phyloP scores from a whole-genome alignment of 2,888 invertebrate species.

The Chaetogeoica ovagalla region DNA sequence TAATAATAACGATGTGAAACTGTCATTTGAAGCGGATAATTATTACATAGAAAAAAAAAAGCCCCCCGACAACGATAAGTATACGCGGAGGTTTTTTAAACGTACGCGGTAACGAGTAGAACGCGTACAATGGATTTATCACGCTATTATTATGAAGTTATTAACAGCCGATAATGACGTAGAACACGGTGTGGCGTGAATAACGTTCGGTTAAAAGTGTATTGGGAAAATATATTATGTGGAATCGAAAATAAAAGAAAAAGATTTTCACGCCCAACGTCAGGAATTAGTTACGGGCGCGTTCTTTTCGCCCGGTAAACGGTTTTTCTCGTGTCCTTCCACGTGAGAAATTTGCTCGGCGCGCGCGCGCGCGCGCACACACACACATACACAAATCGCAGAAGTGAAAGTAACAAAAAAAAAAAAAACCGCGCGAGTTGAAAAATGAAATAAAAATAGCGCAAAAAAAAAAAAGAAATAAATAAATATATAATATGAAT shows the following conservation, averaged over 20 bases:
- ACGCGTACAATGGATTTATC: too few species aligned
- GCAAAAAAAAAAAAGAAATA: neutral
- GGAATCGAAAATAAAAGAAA: neutral
- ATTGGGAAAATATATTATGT: neutral
- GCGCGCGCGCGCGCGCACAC: too few species aligned
- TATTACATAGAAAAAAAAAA: too few species aligned
- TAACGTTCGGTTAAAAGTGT: too few species aligned
- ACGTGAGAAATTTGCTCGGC: too few species aligned
- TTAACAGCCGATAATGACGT: too few species aligned
- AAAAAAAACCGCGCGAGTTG: neutral
- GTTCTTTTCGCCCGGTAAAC: slow-evolving; percentile 15
- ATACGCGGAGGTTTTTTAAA: too few species aligned
- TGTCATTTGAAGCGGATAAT: too few species aligned
- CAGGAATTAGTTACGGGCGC: slow-evolving; percentile 36
- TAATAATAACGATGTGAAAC: too few species aligned
- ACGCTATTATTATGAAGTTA: too few species aligned
- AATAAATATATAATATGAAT: neutral
- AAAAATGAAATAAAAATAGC: neutral
- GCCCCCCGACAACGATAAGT: too few species aligned
- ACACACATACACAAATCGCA: neutral
- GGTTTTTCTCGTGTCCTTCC: neutral
- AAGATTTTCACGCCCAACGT: neutral
- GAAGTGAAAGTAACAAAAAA: slow-evolving; percentile 36
- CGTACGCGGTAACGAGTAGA: too few species aligned
- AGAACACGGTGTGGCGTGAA: neutral